Evolutionary conservation across 2,113 vertebrate species (phyloP), one percentile per base, ranked within the genome.

Genomic region (Barbus barbus): DNA sequence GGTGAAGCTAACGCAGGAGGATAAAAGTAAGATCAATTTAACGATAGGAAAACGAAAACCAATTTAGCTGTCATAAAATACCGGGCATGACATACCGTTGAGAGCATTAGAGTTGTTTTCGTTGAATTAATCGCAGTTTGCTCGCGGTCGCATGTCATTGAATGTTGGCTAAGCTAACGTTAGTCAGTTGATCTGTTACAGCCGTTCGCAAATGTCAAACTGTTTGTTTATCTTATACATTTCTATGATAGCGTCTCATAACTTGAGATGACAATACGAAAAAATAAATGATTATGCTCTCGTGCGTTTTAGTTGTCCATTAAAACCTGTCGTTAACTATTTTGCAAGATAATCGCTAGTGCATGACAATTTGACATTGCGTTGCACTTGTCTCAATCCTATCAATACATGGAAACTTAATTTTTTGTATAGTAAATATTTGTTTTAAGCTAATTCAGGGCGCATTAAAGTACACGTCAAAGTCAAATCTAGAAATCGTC

Each of bases 141-240:
- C n/a, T 16, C 7, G 38, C 24, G 24, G 12, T 69, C 11, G 78
- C 41, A 14, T 65, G 33, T 48, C 24, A 48, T 48, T 48, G 46
- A 48, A 16, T 48, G 46, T 16, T 16, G 89, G 91, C 90, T 86
- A 87, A n/a, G 82, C 46, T 63, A 84, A 86, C 12, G 14, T 5
- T 5, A 48, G 46, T 72, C 46, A 51, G 73, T 75, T 22, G 41
- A 81, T 61, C 44, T 31, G 85, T 82, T 81, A 82, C 76, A 4
- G 63, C 63, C 20, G 63, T 36, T 76, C 86, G 92, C 60, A 88
- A 76, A 88, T 83, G 81, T 85, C 81, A 81, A 72, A 72, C 9
- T 60, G 83, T 56, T 46, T 46, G 44, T 46, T 61, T 60, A 33
- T 67, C 9, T 31, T 22, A 1, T 4, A n/a, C 3, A 20, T 31